phyloP scores from a whole-genome alignment of 2,113 vertebrate genomes.

The Lipotes vexillifer region DNA sequence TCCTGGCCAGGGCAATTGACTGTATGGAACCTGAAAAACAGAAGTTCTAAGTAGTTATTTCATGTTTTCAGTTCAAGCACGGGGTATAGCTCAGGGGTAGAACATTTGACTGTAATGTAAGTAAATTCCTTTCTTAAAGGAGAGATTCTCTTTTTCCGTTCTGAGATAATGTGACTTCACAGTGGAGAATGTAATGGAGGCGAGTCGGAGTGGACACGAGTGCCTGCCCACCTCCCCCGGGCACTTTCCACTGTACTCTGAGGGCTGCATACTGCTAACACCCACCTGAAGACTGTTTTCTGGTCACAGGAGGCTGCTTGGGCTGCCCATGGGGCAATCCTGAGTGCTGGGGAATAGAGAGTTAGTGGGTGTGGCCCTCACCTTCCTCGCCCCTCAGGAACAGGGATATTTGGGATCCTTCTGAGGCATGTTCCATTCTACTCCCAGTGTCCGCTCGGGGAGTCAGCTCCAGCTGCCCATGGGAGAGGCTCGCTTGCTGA shows the following conservation, averaged over 20 bases:
- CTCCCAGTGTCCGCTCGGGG: neutral
- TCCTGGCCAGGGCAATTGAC: neutral
- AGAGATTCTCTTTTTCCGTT: neutral
- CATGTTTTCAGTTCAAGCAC: neutral
- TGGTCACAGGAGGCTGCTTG: neutral
- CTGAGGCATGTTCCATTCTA: neutral
- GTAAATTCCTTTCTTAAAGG: neutral
- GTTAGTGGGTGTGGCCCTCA: neutral
- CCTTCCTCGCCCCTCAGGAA: neutral
- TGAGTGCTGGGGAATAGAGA: neutral
- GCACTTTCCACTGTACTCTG: neutral
- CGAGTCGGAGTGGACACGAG: neutral
- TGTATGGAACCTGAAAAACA: neutral
- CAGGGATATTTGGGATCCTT: no score
- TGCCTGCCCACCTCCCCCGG: accelerated
- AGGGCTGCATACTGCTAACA: neutral
- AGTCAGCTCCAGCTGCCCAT: neutral
- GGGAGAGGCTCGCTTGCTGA: neutral
- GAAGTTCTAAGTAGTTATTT: neutral
- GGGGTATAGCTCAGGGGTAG: neutral
- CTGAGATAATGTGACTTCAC: neutral
- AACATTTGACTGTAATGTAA: neutral
- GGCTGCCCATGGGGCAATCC: neutral
- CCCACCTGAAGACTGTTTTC: neutral
- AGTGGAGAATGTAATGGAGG: neutral